Evolutionary conservation across 2,888 invertebrate species (phyloP).

Genomic region (Drosophila maculinotata): DNA sequence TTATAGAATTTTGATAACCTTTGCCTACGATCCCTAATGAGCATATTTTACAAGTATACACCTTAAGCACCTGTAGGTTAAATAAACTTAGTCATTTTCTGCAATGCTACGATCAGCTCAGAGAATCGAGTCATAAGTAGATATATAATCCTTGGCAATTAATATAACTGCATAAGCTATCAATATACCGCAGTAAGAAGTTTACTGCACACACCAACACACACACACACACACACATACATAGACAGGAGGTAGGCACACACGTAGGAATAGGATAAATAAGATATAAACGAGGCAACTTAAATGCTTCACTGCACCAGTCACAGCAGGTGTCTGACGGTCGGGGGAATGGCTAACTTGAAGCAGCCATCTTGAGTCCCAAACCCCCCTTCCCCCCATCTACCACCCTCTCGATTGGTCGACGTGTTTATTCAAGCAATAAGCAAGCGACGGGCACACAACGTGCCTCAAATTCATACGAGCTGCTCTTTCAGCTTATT

Average conservation of each 20-base stretch:
- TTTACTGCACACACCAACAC: background rate
- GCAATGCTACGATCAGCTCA: too few species aligned
- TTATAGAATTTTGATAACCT: too few species aligned
- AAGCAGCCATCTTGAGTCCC: conserved; percentile 8
- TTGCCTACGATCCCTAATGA: too few species aligned
- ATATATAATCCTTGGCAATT: background rate
- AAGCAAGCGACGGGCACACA: conserved; percentile 30
- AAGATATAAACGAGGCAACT: conserved; percentile 57
- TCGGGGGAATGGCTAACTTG: conserved; percentile 22
- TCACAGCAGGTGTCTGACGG: conserved; percentile 53
- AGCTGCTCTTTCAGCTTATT: conserved; percentile 19
- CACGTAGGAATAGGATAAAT: conserved; percentile 45
- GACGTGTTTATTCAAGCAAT: conserved; percentile 47
- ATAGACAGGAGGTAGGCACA: background rate
- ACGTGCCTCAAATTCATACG: conserved; percentile 57
- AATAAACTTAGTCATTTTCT: too few species aligned
- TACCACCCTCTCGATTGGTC: background rate
- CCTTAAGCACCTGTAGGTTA: too few species aligned
- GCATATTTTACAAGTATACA: too few species aligned
- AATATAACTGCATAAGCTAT: conserved; percentile 5
- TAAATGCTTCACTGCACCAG: conserved; percentile 49
- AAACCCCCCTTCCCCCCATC: background rate
- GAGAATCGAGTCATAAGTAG: background rate
- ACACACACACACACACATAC: conserved; percentile 3
- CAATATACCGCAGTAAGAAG: conserved; percentile 4